Conservation (phyloP, 2,797 vertebrate species). For the Graptemys geographica region DNA sequence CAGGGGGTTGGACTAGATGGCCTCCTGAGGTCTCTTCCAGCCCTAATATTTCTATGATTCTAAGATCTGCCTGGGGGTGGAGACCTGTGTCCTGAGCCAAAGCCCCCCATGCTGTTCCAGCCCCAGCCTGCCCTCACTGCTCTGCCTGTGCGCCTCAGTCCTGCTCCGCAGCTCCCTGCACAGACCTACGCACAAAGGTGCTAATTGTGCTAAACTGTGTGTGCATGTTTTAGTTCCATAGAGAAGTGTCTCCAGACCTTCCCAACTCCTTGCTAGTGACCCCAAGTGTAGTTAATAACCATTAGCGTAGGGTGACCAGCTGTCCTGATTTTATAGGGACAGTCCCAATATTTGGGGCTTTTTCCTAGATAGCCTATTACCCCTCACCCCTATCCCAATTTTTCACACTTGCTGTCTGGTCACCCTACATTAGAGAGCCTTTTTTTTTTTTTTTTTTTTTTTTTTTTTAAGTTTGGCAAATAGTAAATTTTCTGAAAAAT, state of each 20-base stretch:
- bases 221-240: not conserved
- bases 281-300: not conserved
- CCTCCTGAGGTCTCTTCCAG: too few species aligned
- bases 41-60: too few species aligned
- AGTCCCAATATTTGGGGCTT: too few species aligned
- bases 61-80: too few species aligned
- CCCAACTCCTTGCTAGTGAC: not conserved
- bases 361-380: too few species aligned
- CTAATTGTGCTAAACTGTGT: not conserved
- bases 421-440: not conserved
- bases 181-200: not conserved
- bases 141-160: not conserved
- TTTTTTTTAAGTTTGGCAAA: not conserved
- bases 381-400: too few species aligned
- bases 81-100: not conserved
- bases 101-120: not conserved
- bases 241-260: not conserved
- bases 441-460: not conserved
- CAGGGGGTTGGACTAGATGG: too few species aligned
- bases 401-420: too few species aligned
- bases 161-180: not conserved
- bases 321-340: too few species aligned
- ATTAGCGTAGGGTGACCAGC: not conserved
- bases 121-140: not conserved
- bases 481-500: not conserved